phyloP scores from a whole-genome alignment of 1,140 invertebrate genomes.

The Sminthurinus signatus region DNA sequence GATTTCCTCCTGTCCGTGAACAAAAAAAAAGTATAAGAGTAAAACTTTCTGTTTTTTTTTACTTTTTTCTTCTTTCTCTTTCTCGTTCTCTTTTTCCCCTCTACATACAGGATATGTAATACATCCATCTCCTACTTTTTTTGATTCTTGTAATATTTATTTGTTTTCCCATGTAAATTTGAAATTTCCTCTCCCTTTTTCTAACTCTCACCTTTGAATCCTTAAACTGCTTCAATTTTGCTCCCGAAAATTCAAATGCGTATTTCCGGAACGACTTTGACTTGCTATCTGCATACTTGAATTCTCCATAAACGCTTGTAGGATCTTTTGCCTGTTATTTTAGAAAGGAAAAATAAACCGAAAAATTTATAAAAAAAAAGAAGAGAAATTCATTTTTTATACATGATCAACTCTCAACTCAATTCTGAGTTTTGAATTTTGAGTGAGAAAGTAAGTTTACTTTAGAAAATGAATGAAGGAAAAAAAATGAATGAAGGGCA shows the following conservation, averaged over 20 bases:
- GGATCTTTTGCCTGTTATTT: constrained; percentile 53
- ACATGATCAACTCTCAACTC: background rate
- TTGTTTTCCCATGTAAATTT: constrained; percentile 13
- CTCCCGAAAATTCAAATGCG: constrained; percentile 70
- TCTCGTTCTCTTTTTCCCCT: too few relatives aligned
- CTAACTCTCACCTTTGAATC: constrained; percentile 57
- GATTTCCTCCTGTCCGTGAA: too few relatives aligned
- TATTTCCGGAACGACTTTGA: constrained; percentile 67
- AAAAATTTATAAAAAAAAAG: background rate
- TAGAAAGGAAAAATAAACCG: constrained; percentile 37
- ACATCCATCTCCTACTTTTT: background rate
- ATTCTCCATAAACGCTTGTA: constrained; percentile 58
- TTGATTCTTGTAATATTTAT: constrained; percentile 1
- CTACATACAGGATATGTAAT: constrained; percentile 1
- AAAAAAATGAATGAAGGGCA: constrained; percentile 11
- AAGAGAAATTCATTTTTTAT: background rate
- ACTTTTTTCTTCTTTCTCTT: too few relatives aligned
- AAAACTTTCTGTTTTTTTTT: too few relatives aligned
- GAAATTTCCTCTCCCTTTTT: background rate
- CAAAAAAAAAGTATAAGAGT: too few relatives aligned
- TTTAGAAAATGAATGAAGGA: constrained; percentile 8
- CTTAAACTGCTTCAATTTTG: constrained; percentile 71
- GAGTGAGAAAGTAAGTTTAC: too few relatives aligned
- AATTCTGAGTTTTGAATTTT: too few relatives aligned
- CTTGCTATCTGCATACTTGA: constrained; percentile 69